Percentiles rank a stretch among this genome's conserved stretches.
Evolutionary conservation across 1,140 invertebrate species (phyloP).

Genomic region (Mya arenaria): DNA sequence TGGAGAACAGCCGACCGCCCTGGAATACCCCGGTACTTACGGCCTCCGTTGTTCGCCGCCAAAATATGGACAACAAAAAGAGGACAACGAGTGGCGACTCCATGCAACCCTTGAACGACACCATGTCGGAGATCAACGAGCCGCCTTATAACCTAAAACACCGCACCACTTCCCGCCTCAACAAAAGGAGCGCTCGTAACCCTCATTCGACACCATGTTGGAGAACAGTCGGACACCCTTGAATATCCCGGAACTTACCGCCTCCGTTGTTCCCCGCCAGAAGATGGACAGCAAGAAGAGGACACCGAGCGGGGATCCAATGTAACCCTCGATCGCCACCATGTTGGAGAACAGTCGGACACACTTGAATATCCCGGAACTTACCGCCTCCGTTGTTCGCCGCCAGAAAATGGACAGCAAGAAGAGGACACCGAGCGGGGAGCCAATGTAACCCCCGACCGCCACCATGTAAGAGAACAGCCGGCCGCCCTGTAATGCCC

Average conservation of each 20-base stretch:
- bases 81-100: constrained; percentile 27
- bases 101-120: constrained; percentile 36
- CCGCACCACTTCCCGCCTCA: too few relatives aligned
- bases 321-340: constrained; percentile 40
- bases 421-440: constrained; percentile 25
- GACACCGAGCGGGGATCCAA: constrained; percentile 29
- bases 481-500: constrained; percentile 33
- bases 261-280: constrained; percentile 41
- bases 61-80: constrained; percentile 47
- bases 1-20: constrained; percentile 28
- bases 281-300: constrained; percentile 42
- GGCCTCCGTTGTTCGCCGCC: constrained; percentile 39
- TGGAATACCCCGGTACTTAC: constrained; percentile 34
- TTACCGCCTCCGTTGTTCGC: constrained; percentile 38
- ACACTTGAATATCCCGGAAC: neutral
- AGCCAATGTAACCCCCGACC: constrained; percentile 37
- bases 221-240: neutral
- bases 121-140: constrained; percentile 42
- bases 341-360: constrained; percentile 33
- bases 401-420: constrained; percentile 45
- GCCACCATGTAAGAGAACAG: constrained; percentile 43
- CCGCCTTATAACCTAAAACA: too few relatives aligned
- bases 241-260: neutral
- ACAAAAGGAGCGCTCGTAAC: too few relatives aligned
- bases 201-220: neutral